These are phyloP conservation scores for Gymnoscopelus microlampas DNA, from an alignment of 2,797 vertebrate species.

Conservation along the genomic window DNA sequence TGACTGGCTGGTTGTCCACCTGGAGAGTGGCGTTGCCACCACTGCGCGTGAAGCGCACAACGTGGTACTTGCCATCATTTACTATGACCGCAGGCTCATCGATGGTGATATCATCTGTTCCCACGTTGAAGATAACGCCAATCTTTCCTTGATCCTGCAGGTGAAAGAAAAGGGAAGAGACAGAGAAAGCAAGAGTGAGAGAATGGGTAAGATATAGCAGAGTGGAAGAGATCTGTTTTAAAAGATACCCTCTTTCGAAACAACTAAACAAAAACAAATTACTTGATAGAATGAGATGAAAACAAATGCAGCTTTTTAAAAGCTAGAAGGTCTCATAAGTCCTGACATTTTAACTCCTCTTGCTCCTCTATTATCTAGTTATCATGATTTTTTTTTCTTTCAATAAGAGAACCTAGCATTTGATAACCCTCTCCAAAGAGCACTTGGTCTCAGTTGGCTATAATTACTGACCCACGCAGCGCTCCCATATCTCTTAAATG, in stretches of 20 bases:
- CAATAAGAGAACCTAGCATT: too few species aligned
- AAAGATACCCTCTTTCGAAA: not conserved
- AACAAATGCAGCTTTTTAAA: not conserved
- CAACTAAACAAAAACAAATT: constrained; percentile 1
- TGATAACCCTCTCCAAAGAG: too few species aligned
- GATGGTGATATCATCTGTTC: constrained; percentile 94
- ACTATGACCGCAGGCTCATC: constrained; percentile 91
- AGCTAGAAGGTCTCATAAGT: too few species aligned
- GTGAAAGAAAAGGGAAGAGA: constrained; percentile 20
- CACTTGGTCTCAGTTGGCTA: too few species aligned
- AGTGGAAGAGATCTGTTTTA: too few species aligned
- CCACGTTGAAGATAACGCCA: constrained; percentile 94
- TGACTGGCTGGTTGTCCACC: constrained; percentile 96
- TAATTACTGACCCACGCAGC: too few species aligned
- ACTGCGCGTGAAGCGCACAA: constrained; percentile 95
- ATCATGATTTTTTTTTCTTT: too few species aligned
- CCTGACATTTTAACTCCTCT: too few species aligned
- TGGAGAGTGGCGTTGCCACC: constrained; percentile 96
- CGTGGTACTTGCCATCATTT: constrained; percentile 95
- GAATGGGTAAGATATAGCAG: not conserved
- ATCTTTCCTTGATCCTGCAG: constrained; percentile 93
- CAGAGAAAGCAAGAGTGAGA: constrained; percentile 5
- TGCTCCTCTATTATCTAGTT: too few species aligned
- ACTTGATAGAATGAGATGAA: not conserved
- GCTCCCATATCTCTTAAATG: too few species aligned